A percentile compares a stretch with the other conserved stretches of the same genome.
These are phyloP conservation scores for Galeopsomyia nigrocyanea DNA, from an alignment of 2,888 invertebrate species.

Conservation along the genomic window DNA sequence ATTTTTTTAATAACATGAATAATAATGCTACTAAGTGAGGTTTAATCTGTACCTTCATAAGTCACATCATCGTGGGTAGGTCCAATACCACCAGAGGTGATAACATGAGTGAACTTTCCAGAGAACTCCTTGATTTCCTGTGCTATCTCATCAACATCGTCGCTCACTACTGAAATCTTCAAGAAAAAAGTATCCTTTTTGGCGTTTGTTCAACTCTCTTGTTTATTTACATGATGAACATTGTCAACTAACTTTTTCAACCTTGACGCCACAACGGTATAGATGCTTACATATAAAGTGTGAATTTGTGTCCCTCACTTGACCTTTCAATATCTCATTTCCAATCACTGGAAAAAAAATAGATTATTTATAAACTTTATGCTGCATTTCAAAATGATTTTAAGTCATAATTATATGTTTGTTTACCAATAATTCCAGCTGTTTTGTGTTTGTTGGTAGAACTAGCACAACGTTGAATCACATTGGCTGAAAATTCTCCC, in stretches of 20 bases:
- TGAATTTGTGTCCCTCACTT: slow-evolving; percentile 79
- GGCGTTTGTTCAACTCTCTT: slow-evolving; percentile 31
- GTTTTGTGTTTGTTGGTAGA: slow-evolving; percentile 48
- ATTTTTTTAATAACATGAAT: slow-evolving; percentile 1
- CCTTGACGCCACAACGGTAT: slow-evolving; percentile 75
- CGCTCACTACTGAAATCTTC: slow-evolving; percentile 78
- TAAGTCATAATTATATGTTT: no score
- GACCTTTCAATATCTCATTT: slow-evolving; percentile 83
- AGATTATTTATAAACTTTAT: slow-evolving; percentile 13
- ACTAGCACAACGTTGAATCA: slow-evolving; percentile 44
- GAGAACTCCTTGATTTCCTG: slow-evolving; percentile 76
- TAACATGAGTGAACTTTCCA: slow-evolving; percentile 74
- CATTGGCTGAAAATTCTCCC: slow-evolving; percentile 28
- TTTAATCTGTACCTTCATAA: slow-evolving; percentile 72
- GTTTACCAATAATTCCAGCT: slow-evolving; percentile 62
- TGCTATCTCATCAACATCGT: slow-evolving; percentile 75
- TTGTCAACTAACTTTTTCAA: slow-evolving; percentile 70
- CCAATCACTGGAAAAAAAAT: slow-evolving; percentile 74
- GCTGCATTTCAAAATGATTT: not conserved
- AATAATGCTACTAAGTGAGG: not conserved
- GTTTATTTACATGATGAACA: slow-evolving; percentile 31
- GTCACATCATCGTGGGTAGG: slow-evolving; percentile 86
- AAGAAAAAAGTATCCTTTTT: slow-evolving; percentile 52
- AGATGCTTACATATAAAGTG: slow-evolving; percentile 74
- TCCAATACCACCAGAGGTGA: slow-evolving; percentile 84